phyloP scores from a whole-genome alignment of 2,113 vertebrate species.

The Platycercus adscitus region DNA sequence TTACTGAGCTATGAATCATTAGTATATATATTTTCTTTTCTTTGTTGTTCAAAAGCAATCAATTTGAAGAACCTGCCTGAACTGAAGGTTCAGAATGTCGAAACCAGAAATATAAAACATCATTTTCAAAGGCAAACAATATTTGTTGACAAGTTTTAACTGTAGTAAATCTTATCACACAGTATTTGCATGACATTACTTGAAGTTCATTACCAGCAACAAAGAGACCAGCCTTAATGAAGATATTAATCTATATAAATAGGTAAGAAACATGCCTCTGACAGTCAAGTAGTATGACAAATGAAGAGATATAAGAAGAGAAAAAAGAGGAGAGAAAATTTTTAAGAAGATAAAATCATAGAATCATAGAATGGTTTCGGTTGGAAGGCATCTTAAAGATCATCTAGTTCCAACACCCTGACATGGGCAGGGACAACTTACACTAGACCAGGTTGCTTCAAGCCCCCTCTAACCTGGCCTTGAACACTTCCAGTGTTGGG shows the following conservation, averaged over 20 bases:
- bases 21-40: not conserved
- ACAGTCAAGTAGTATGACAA: not conserved
- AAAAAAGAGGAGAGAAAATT: not conserved
- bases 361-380: not conserved
- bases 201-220: not conserved
- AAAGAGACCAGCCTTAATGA: not conserved
- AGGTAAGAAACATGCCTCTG: not conserved
- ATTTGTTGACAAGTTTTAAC: not conserved
- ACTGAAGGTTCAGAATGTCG: not conserved
- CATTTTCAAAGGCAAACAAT: not conserved
- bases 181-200: not conserved
- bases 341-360: not conserved
- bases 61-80: slow-evolving; percentile 3
- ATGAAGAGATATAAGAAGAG: not conserved
- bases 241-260: not conserved
- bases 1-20: slow-evolving; percentile 25
- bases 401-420: not conserved
- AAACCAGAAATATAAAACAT: slow-evolving; percentile 6
- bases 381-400: not conserved
- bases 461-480: not conserved
- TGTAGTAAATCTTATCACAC: not conserved
- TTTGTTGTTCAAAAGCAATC: not conserved
- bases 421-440: not conserved
- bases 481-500: not conserved
- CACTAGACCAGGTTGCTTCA: not conserved